Base-by-base conservation (phyloP, 2,113 vertebrate species). In the Hoplias malabaricus region DNA sequence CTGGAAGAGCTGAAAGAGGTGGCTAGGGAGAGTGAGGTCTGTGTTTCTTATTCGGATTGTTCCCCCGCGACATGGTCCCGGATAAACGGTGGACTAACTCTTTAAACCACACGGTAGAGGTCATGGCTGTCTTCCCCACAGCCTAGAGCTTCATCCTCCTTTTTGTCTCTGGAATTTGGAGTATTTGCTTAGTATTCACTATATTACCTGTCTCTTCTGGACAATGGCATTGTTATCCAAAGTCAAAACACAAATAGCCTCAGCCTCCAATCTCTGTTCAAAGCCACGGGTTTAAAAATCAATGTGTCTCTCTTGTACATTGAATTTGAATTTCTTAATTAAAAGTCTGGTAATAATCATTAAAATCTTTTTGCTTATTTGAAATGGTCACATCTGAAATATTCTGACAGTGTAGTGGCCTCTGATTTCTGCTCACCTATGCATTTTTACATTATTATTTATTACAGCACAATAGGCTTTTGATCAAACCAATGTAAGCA, bases 381-480 rank as follows among this genome's bases (percentile, higher is more conserved):
- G 61, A 73, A 73, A 69, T 79, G 67, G 79, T 75, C 29, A 40
- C 66, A 71, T 71, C 57, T 29, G 16, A 68, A 54, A 66, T 57
- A 54, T 69, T 50, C 57, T 75, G 50, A 34, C 23, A 38, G n/a
- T 57, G 67, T 46, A 38, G 50, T 65, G 66, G 27, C 65, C 66
- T 46, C 56, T 75, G 67, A 75, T 80, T 83, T 77, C 59, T 65
- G 46, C 73, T 50, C 75, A 61, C 29, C 69, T 62, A 67, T 78
- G 61, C 59, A 78, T 76, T 74, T 81, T 36, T 53, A 40, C 23
- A 40, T 62, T 63, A 71, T 67, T 78, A 77, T 53, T 72, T 70
- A 77, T 75, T 61, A 75, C 34, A 38, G 48, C 77, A 54, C 62
- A 79, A 34, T 43, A 33, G 21, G 57, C 76, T 75, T 82, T 75